phyloP scores from a whole-genome alignment of 2,888 invertebrate species.

The Cylindroiulus punctatus region DNA sequence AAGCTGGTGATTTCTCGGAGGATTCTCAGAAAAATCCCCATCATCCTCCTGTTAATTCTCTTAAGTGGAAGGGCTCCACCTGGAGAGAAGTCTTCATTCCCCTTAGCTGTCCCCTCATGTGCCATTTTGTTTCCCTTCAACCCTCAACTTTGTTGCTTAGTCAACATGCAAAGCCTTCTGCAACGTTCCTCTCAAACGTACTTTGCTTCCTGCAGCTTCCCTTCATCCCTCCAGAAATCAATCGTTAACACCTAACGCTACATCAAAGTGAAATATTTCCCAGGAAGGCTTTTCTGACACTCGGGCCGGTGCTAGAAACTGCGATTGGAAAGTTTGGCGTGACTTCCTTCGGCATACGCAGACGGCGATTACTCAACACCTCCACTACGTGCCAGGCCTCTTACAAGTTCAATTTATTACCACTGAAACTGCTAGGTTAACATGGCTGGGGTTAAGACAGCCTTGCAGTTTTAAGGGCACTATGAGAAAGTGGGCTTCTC shows the following conservation, averaged over 20 bases:
- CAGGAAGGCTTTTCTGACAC: slow-evolving; percentile 19
- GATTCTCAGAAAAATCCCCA: slow-evolving; percentile 23
- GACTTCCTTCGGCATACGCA: slow-evolving; percentile 7
- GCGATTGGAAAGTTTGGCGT: slow-evolving; percentile 12
- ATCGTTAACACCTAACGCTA: slow-evolving; percentile 23
- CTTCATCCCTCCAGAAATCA: slow-evolving; percentile 36
- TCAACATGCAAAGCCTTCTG: not conserved
- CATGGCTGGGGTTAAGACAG: not conserved
- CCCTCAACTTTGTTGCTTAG: not conserved
- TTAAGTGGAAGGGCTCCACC: slow-evolving; percentile 5
- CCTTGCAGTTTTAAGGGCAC: not conserved
- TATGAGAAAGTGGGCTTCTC: too few relatives aligned
- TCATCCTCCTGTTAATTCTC: slow-evolving; percentile 37
- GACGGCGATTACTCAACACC: slow-evolving; percentile 5
- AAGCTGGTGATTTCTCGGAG: slow-evolving; percentile 26
- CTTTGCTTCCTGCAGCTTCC: slow-evolving; percentile 25
- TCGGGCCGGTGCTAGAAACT: not conserved
- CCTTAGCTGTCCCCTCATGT: not conserved
- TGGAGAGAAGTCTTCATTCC: not conserved
- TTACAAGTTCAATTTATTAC: not conserved
- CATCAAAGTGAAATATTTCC: slow-evolving; percentile 48
- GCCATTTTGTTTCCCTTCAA: not conserved
- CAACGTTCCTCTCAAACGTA: not conserved
- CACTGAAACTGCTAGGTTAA: not conserved
- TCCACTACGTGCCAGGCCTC: not conserved